Percentiles rank a stretch among this genome's conserved stretches.
Evolutionary conservation across 2,888 invertebrate species (phyloP).

Genomic region (Cryptophagus acutangulus): DNA sequence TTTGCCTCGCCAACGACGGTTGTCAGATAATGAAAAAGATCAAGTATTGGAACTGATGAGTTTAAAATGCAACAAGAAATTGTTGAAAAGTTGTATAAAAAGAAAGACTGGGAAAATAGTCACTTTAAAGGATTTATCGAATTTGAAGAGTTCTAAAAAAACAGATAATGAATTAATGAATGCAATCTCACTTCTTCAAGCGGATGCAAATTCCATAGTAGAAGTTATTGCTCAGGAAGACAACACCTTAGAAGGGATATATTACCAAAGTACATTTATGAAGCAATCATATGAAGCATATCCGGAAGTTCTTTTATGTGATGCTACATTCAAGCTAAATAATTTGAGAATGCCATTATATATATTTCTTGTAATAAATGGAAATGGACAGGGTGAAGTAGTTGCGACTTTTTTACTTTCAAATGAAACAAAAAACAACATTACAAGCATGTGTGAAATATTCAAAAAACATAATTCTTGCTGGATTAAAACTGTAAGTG

Average conservation of each 20-base stretch:
- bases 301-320: conserved; percentile 8
- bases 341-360: conserved; percentile 10
- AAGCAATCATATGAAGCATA: background rate
- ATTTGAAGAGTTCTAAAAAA: conserved; percentile 3
- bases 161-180: conserved; percentile 3
- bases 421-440: conserved; percentile 8
- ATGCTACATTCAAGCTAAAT: conserved; percentile 9
- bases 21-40: conserved; percentile 1
- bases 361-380: conserved; percentile 9
- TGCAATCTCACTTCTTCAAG: background rate
- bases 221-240: conserved; percentile 8
- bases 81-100: conserved; percentile 9
- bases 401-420: conserved; percentile 9
- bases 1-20: conserved; percentile 6
- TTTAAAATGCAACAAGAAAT: conserved; percentile 10
- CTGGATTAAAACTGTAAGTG: background rate
- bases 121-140: conserved; percentile 8
- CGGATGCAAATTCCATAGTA: background rate
- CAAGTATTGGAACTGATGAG: conserved; percentile 3
- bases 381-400: conserved; percentile 9
- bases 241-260: conserved; percentile 7
- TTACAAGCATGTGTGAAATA: conserved; percentile 2
- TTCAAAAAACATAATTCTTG: conserved; percentile 1
- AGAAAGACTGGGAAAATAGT: conserved; percentile 7
- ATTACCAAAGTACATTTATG: conserved; percentile 9